Evolutionary conservation across 2,888 invertebrate genomes (phyloP), one percentile per base, ranked within the genome.

Genomic region (Nomada hirtipes): DNA sequence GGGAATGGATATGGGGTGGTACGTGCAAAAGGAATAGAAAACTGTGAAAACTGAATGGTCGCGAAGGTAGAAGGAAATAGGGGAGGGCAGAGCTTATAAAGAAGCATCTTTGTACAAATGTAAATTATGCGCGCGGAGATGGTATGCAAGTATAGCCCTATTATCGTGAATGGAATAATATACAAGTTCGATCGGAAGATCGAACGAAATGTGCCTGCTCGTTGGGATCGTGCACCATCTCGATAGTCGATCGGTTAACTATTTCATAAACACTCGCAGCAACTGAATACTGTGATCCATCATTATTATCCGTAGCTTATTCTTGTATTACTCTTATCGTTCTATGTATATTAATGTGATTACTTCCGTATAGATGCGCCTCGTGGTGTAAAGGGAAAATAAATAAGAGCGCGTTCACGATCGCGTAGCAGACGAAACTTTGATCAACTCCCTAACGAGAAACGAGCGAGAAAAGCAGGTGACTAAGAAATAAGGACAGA

Each of bases 101-200:
- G 72, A 69, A 83, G 68, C 82, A 87, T 85, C 88, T 88, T 83
- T 85, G 77, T 87, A 83, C 85, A 88, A 82, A 86, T 80, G 83
- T 79, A 82, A 85, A 82, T 53, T 61, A 74, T 64, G 57, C 70
- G 61, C 64, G 42, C 79, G 69, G 57, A 74, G 72, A 73, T 42
- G 59, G 59, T 53, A 64, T 36, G 64, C 84, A 86, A 82, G 84
- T 87, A 87, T 36, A 36, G 36, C 7, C 76, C 75, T 81, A 79
- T 57, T 78, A 63, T 44, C 50, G 65, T 63, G 67, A 79, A 67
- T 50, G 70, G 59, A 86, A 70, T 72, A 81, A 81, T 83, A 82
- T 79, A 82, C 79, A 86, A 53, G 76, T 65, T 3, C 52, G 72
- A 71, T 69, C 11, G 4, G n/a, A 1, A 2, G 63, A 68, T 64